phyloP scores from a whole-genome alignment of 1,140 invertebrate species.

The Eueides isabella region DNA sequence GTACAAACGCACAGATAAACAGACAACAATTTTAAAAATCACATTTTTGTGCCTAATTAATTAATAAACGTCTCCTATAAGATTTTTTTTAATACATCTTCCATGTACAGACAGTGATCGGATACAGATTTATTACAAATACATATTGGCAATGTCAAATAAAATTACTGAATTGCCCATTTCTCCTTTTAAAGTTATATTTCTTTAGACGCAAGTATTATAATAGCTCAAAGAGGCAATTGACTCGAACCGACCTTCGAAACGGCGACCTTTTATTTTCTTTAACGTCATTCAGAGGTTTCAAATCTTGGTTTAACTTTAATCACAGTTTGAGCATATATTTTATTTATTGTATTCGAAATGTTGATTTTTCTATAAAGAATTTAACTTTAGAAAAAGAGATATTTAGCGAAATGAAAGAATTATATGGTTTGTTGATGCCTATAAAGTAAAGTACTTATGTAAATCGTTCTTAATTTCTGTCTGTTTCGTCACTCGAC shows the following conservation, averaged over 20 bases:
- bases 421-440: too few relatives aligned
- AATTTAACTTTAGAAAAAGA: background rate
- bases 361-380: background rate
- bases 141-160: slow-evolving; percentile 1
- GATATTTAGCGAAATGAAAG: too few relatives aligned
- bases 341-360: background rate
- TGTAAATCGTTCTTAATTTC: too few relatives aligned
- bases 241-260: slow-evolving; percentile 7
- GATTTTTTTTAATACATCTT: too few relatives aligned
- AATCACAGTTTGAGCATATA: background rate
- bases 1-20: too few relatives aligned
- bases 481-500: too few relatives aligned
- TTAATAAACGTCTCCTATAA: too few relatives aligned
- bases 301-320: slow-evolving; percentile 10
- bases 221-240: slow-evolving; percentile 11
- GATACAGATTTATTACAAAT: too few relatives aligned
- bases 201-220: slow-evolving; percentile 13
- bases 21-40: too few relatives aligned
- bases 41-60: too few relatives aligned
- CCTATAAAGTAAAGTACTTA: too few relatives aligned
- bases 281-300: background rate
- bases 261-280: slow-evolving; percentile 10
- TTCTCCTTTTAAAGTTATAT: slow-evolving; percentile 5
- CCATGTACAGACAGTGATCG: too few relatives aligned
- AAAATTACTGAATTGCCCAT: slow-evolving; percentile 6